These are phyloP conservation scores for Ctenopoma multispine DNA, from an alignment of 2,797 vertebrate species.

Conservation along the genomic window DNA sequence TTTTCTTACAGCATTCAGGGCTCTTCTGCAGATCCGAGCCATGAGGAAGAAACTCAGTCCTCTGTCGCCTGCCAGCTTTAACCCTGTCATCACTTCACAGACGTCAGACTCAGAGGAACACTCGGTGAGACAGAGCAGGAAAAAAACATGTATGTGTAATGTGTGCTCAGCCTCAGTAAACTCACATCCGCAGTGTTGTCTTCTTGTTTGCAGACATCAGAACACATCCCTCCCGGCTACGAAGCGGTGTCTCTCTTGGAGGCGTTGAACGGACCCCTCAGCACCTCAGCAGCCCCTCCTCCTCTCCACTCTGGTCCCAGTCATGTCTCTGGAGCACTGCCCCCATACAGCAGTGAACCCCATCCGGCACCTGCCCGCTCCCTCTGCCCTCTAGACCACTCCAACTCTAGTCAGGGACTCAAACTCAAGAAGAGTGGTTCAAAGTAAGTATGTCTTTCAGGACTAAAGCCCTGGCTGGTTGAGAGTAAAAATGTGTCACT, in stretches of 20 bases:
- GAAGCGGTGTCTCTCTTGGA: conserved; percentile 97
- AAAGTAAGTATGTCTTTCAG: conserved; percentile 86
- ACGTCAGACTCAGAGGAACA: conserved; percentile 96
- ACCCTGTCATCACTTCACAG: conserved; percentile 95
- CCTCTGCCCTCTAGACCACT: conserved; percentile 89
- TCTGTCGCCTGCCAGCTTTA: conserved; percentile 90
- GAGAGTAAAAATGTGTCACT: background rate
- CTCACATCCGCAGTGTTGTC: background rate
- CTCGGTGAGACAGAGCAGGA: conserved; percentile 82
- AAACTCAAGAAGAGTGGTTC: conserved; percentile 93
- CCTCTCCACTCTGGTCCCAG: conserved; percentile 87
- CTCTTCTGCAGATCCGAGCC: conserved; percentile 97
- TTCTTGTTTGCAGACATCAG: conserved; percentile 85
- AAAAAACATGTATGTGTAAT: background rate
- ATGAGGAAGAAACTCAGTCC: conserved; percentile 97
- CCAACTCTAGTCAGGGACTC: conserved; percentile 87
- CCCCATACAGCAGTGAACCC: conserved; percentile 88
- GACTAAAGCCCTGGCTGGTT: background rate
- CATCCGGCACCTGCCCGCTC: conserved; percentile 86
- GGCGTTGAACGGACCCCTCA: conserved; percentile 95
- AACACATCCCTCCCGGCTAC: conserved; percentile 95
- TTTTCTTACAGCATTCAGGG: conserved; percentile 89
- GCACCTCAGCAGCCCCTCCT: conserved; percentile 83
- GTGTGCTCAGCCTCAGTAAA: background rate
- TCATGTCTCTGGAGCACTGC: conserved; percentile 85